Base-by-base conservation (phyloP, 2,797 vertebrate genomes). In the Pipistrellus pipistrellus region DNA sequence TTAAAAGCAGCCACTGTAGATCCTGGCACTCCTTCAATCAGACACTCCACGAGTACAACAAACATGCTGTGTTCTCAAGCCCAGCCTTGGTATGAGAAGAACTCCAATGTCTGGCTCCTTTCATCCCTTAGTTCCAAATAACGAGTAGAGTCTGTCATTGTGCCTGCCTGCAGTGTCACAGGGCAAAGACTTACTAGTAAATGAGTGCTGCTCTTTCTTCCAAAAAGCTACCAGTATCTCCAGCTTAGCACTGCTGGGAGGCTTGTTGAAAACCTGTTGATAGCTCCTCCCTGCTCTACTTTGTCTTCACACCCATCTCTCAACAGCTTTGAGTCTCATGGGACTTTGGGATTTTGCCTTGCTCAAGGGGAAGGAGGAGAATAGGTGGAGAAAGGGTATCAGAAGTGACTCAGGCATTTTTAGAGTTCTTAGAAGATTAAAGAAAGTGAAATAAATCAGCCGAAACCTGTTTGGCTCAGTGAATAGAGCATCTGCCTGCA, bases 61-160 rank as follows among this genome's bases (percentile, higher is more conserved):
- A 51, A 87, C 27, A 62, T 21, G 14, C 20, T 12, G 2, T 68
- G 20, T 59, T 51, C 76, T 53, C 62, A 72, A 68, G 73, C 51
- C 48, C 73, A 78, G 23, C 4, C 30, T 71, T 44, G 51, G 30
- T 35, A 75, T 32, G 73, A 64, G 35, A 82, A 95, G 94, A 91
- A 71, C 23, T 84, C 30, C 84, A 18, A 9, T n/a, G 30, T 75
- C 38, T 87, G 82, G 20, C 32, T 92, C 30, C 20, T 75, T 77
- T 51, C 5, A 55, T 21, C 30, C 27, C 14, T 82, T 64, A 85
- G 76, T 94, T 82, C 64, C 44, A 66, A 44, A 82, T 38, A 38
- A 53, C 38, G 82, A 27, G 35, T 14, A 17, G 20, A 35, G 32
- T 23, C 73, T 32, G 55, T 66, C 44, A 3, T 48, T 59, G 68